Evolutionary conservation across 1,140 invertebrate species (phyloP).

Genomic region (Grapholita molesta): DNA sequence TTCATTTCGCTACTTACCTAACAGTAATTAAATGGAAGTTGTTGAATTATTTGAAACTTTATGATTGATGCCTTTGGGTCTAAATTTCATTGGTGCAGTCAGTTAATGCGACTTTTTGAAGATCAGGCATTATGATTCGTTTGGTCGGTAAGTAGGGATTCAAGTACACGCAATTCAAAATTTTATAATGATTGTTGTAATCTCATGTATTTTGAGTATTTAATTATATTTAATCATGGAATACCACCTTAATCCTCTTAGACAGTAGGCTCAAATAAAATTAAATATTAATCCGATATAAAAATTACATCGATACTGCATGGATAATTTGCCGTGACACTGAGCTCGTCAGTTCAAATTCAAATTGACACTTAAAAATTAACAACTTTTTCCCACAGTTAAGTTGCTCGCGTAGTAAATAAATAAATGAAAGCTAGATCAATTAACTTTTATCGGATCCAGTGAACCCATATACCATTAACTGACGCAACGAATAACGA

Average conservation of each 20-base stretch:
- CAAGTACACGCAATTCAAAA: constrained; percentile 24
- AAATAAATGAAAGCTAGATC: constrained; percentile 38
- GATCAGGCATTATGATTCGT: not conserved
- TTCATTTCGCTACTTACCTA: not conserved
- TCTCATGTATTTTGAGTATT: not conserved
- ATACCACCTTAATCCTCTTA: not conserved
- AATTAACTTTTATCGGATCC: constrained; percentile 30
- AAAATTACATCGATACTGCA: no score
- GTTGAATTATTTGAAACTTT: not conserved
- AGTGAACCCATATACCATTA: constrained; percentile 20
- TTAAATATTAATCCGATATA: no score
- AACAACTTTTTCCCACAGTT: not conserved
- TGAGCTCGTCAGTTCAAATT: no score
- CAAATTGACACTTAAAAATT: not conserved
- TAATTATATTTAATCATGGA: not conserved
- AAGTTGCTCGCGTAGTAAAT: constrained; percentile 12
- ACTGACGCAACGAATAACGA: constrained; percentile 39
- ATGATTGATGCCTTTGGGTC: not conserved
- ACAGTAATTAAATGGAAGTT: constrained; percentile 2
- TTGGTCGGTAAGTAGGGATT: not conserved
- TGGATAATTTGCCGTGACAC: no score
- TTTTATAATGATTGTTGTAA: constrained; percentile 28
- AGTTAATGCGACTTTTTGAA: not conserved
- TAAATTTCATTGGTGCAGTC: not conserved
- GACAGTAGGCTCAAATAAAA: no score